These are phyloP conservation scores for Ceyx melanurus DNA, from an alignment of 2,113 vertebrate species.

Conservation along the genomic window DNA sequence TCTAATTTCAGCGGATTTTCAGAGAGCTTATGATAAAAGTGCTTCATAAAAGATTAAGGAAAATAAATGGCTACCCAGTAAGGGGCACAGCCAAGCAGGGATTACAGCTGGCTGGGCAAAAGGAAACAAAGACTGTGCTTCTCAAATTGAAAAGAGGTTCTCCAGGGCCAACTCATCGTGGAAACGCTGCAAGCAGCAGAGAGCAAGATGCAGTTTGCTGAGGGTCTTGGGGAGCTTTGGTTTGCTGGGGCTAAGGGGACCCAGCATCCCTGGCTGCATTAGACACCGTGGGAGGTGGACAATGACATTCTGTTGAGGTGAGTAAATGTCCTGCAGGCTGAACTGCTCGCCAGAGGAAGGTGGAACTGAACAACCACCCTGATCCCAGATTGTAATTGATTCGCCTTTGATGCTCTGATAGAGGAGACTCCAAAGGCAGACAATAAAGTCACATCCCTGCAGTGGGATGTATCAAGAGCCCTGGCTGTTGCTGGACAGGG, in stretches of 20 bases:
- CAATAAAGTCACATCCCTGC: not conserved
- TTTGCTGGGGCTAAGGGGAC: not conserved
- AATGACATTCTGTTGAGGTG: not conserved
- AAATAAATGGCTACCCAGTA: conserved; percentile 43
- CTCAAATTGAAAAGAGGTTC: not conserved
- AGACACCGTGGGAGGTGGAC: not conserved
- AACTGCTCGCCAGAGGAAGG: not conserved
- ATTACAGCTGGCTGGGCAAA: conserved; percentile 2
- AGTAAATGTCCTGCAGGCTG: not conserved
- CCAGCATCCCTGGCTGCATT: accelerated
- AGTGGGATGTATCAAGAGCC: not conserved
- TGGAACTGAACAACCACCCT: not conserved
- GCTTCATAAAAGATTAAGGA: conserved; percentile 56
- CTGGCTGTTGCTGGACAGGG: accelerated
- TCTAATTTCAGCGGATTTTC: conserved; percentile 65
- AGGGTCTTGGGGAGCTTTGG: not conserved
- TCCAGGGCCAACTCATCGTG: accelerated
- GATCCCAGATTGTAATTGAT: not conserved
- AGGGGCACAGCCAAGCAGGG: not conserved
- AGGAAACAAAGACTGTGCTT: not conserved
- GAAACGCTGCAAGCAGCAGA: not conserved
- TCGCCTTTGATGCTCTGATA: not conserved
- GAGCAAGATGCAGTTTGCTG: not conserved
- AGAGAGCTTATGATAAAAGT: conserved; percentile 54
- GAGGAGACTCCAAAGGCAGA: not conserved